Evolutionary conservation across 1,140 invertebrate genomes (phyloP).

Genomic region (Potamilus streckersoni): DNA sequence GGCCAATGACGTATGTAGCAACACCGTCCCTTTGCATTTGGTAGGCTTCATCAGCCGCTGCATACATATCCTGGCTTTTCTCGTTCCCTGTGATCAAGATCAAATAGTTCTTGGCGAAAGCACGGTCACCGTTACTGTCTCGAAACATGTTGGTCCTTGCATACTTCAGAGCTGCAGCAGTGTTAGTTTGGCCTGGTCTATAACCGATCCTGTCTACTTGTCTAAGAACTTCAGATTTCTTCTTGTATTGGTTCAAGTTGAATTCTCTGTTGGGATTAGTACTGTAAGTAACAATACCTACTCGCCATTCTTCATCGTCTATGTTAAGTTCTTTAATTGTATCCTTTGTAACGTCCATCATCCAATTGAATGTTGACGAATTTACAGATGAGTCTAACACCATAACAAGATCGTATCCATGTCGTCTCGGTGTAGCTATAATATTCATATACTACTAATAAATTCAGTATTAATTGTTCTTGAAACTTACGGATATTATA

Average conservation of each 20-base stretch:
- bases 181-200: constrained; percentile 41
- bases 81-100: constrained; percentile 55
- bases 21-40: constrained; percentile 33
- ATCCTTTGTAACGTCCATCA: constrained; percentile 44
- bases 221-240: constrained; percentile 32
- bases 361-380: constrained; percentile 45
- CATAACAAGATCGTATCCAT: constrained; percentile 60
- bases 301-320: constrained; percentile 45
- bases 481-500: no score
- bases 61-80: constrained; percentile 35
- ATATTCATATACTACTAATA: background rate
- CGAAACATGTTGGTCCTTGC: constrained; percentile 54
- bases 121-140: constrained; percentile 51
- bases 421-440: constrained; percentile 22
- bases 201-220: constrained; percentile 35
- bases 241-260: constrained; percentile 51
- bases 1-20: constrained; percentile 52
- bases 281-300: constrained; percentile 58
- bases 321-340: constrained; percentile 48
- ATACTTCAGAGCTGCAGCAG: constrained; percentile 48
- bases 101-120: constrained; percentile 52
- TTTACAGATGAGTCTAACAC: constrained; percentile 58
- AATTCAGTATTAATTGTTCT: background rate
- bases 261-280: constrained; percentile 42
- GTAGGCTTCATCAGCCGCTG: constrained; percentile 41